Conservation (phyloP, 2,797 vertebrate species). For the Morus bassanus region DNA sequence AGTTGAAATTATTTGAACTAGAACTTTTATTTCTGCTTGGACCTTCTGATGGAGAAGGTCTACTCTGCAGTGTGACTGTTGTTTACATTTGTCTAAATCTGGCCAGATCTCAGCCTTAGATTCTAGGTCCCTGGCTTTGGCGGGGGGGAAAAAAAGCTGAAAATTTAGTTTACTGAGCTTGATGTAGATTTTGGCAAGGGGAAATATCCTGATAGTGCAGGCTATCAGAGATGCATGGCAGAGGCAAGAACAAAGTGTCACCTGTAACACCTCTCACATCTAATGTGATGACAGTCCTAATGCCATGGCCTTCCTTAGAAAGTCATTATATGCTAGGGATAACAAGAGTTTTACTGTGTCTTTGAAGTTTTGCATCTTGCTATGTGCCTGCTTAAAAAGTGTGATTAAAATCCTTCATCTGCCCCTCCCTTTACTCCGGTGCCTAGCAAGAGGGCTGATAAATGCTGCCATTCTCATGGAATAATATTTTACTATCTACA, state of each 20-base stretch:
- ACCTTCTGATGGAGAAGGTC: neutral
- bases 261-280: neutral
- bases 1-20: neutral
- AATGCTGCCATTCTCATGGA: neutral
- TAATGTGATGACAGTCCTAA: neutral
- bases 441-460: neutral
- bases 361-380: neutral
- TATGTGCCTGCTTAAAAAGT: neutral
- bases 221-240: neutral
- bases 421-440: neutral
- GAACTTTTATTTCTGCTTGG: neutral
- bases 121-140: neutral
- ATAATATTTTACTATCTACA: neutral
- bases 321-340: neutral
- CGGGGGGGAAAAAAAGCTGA: neutral
- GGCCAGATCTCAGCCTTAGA: neutral
- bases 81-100: neutral
- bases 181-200: neutral
- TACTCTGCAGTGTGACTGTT: neutral
- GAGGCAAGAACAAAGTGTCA: neutral
- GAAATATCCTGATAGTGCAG: neutral
- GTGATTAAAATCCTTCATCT: neutral
- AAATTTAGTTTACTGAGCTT: neutral
- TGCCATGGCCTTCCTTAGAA: neutral
- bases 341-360: neutral